These are phyloP conservation scores for Pseudorhombus dupliciocellatus DNA, from an alignment of 2,113 vertebrate species.

Conservation along the genomic window DNA sequence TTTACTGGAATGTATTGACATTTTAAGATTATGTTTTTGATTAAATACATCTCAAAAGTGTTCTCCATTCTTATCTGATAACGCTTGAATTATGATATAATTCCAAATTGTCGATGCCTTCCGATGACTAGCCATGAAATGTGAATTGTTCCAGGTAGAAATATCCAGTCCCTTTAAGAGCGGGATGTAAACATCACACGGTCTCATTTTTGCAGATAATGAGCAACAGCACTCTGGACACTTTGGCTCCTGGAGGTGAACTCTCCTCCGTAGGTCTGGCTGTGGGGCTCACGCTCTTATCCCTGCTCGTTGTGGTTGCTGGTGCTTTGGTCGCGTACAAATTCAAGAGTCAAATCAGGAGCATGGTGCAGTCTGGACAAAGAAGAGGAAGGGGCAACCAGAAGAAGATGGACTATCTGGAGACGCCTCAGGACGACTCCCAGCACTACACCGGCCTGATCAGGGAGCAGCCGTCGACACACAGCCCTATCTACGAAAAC, in stretches of 20 bases:
- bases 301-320: constrained; percentile 40
- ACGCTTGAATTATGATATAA: too few species aligned
- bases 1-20: background rate
- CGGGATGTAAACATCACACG: background rate
- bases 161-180: background rate
- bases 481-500: constrained; percentile 76
- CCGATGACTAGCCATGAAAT: background rate
- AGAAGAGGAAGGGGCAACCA: constrained; percentile 1
- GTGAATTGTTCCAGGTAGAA: background rate
- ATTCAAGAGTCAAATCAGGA: constrained; percentile 23
- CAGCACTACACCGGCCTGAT: constrained; percentile 21
- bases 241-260: background rate
- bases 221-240: background rate
- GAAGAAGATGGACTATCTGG: constrained; percentile 22
- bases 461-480: background rate
- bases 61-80: too few species aligned
- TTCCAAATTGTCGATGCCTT: too few species aligned
- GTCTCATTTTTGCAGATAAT: background rate
- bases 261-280: background rate
- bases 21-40: background rate
- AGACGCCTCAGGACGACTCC: constrained; percentile 2
- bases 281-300: constrained; percentile 56
- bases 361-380: background rate
- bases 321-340: constrained; percentile 32
- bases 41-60: background rate